phyloP scores from a whole-genome alignment of 1,140 invertebrate genomes.

The Platyscapa corneri region DNA sequence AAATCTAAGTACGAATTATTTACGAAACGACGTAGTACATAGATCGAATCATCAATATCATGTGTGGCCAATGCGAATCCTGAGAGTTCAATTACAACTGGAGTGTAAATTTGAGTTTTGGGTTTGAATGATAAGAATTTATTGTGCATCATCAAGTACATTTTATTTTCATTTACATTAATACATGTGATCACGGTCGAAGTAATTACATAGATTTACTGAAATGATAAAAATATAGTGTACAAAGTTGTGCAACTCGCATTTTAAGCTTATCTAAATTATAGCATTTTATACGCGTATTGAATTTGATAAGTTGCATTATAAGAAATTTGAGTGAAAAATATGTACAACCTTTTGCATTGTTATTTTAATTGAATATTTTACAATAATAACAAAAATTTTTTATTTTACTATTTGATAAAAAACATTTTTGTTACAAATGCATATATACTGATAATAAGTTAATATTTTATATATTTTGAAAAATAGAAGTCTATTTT shows the following conservation, averaged over 20 bases:
- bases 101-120: slow-evolving; percentile 42
- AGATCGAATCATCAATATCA: slow-evolving; percentile 29
- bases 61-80: slow-evolving; percentile 38
- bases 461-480: slow-evolving; percentile 16
- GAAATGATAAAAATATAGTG: slow-evolving; percentile 27
- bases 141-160: slow-evolving; percentile 21
- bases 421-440: slow-evolving; percentile 11
- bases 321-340: slow-evolving; percentile 1
- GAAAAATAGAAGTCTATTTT: background rate
- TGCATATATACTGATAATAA: background rate
- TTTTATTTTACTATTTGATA: slow-evolving; percentile 24
- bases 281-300: slow-evolving; percentile 6
- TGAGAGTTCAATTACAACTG: slow-evolving; percentile 51
- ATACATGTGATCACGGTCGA: slow-evolving; percentile 10
- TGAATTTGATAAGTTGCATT: slow-evolving; percentile 13
- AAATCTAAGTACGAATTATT: slow-evolving; percentile 43
- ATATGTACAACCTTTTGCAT: slow-evolving; percentile 22
- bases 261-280: slow-evolving; percentile 47
- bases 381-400: slow-evolving; percentile 26
- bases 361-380: slow-evolving; percentile 14
- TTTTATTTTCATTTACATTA: slow-evolving; percentile 39
- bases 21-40: slow-evolving; percentile 16
- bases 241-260: slow-evolving; percentile 48
- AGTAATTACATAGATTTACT: slow-evolving; percentile 37
- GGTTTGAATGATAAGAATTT: slow-evolving; percentile 37